phyloP scores from a whole-genome alignment of 2,888 invertebrate species.

The Pollenia griseotomentosa region DNA sequence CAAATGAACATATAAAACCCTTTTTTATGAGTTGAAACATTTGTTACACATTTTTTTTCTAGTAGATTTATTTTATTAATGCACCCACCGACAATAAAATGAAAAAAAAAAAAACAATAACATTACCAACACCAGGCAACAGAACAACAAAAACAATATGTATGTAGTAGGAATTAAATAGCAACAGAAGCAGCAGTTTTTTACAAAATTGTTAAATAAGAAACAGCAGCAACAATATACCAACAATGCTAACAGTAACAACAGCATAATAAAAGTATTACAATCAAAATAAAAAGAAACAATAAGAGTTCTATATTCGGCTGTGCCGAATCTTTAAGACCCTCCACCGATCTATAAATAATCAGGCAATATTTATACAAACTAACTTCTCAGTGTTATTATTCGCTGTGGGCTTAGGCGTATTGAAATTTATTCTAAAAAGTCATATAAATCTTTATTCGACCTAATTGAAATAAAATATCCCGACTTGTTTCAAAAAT shows the following conservation, averaged over 20 bases:
- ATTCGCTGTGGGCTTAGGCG: no score
- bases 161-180: not conserved
- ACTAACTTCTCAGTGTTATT: no score
- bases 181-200: not conserved
- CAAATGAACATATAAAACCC: constrained; percentile 51
- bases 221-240: not conserved
- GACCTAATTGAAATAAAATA: no score
- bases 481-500: no score
- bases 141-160: not conserved
- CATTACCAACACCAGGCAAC: not conserved
- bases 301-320: no score
- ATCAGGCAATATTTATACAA: no score
- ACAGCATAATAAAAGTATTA: constrained; percentile 4
- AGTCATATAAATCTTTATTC: no score
- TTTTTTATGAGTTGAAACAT: constrained; percentile 58
- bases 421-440: no score
- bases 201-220: not conserved
- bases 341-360: no score
- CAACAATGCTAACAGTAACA: not conserved
- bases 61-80: constrained; percentile 63
- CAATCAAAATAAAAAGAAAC: constrained; percentile 4
- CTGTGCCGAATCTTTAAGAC: no score
- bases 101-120: constrained; percentile 28
- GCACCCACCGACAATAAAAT: constrained; percentile 35
- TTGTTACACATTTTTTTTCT: constrained; percentile 38